These are phyloP conservation scores for Dolichopus griseipennis DNA, from an alignment of 2,888 invertebrate genomes.

Conservation along the genomic window DNA sequence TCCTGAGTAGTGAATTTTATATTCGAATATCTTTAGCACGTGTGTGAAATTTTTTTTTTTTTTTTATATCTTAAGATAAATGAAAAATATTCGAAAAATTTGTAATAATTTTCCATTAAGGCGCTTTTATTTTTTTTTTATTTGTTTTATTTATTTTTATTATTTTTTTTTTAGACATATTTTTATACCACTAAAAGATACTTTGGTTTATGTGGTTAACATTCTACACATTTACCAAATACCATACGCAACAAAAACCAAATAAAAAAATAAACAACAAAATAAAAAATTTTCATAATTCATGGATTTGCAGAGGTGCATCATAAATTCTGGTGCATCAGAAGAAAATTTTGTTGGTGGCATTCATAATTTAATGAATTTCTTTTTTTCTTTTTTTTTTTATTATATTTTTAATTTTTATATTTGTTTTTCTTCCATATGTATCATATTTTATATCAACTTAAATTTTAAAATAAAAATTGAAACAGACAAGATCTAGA, in stretches of 20 bases:
- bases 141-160: no score
- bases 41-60: background rate
- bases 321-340: background rate
- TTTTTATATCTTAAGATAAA: background rate
- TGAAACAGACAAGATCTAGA: background rate
- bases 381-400: background rate
- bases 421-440: background rate
- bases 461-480: no score
- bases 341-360: background rate
- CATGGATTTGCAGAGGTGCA: constrained; percentile 1
- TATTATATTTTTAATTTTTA: background rate
- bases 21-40: background rate
- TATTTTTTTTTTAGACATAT: no score
- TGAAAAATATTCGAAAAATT: background rate
- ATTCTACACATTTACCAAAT: no score
- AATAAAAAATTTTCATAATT: background rate
- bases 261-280: no score
- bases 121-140: background rate
- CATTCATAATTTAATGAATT: background rate
- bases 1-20: no score
- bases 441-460: background rate
- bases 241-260: no score
- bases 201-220: no score
- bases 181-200: no score
- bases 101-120: background rate